phyloP scores from a whole-genome alignment of 1,140 invertebrate genomes.

The Nephila pilipes region DNA sequence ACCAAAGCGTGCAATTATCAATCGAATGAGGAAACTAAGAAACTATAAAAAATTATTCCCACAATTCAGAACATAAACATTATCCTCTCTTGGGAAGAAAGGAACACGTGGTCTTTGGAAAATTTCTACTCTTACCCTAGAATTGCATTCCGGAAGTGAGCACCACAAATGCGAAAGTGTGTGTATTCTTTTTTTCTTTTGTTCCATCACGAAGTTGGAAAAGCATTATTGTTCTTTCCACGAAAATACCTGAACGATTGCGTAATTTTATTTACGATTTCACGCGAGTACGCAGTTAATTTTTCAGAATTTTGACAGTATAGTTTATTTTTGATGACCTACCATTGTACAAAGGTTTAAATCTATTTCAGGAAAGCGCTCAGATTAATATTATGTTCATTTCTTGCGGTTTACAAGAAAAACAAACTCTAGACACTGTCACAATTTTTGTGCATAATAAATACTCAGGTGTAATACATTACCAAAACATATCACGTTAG shows the following conservation, averaged over 20 bases:
- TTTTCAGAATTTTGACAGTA: not conserved
- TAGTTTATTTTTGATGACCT: no score
- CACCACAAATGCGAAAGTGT: not conserved
- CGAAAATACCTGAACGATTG: not conserved
- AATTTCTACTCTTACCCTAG: not conserved
- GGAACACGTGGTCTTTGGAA: not conserved
- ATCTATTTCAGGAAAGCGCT: no score
- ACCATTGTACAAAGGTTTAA: no score
- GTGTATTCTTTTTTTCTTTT: not conserved
- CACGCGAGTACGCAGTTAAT: not conserved
- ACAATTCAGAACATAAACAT: not conserved
- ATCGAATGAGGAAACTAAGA: not conserved
- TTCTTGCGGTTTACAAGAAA: no score
- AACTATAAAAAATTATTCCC: not conserved
- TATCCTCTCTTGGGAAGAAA: not conserved
- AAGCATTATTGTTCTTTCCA: slow-evolving; percentile 11
- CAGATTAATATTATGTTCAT: no score
- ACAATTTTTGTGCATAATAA: no score
- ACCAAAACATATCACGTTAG: no score
- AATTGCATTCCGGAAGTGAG: not conserved
- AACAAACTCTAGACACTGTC: no score
- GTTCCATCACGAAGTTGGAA: not conserved
- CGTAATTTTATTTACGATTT: not conserved
- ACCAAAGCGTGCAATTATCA: not conserved
- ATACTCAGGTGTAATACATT: no score